phyloP scores from a whole-genome alignment of 1,140 invertebrate species.

The Daktulosphaira vitifoliae region DNA sequence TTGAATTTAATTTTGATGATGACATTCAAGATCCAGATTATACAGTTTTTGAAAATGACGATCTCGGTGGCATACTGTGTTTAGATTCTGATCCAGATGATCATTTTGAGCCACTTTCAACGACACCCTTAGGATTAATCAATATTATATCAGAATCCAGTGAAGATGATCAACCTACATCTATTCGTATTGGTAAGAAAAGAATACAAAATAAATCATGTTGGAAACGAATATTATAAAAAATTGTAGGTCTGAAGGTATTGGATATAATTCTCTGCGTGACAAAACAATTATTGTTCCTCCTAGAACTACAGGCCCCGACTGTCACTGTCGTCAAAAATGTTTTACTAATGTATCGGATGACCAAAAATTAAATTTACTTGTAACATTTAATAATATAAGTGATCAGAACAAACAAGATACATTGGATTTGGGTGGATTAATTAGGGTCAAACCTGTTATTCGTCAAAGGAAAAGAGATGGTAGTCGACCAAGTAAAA shows the following conservation, averaged over 20 bases:
- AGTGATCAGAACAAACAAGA: background rate
- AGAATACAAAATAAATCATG: background rate
- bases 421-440: slow-evolving; percentile 2
- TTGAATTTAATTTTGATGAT: slow-evolving; percentile 5
- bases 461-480: background rate
- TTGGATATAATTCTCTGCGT: slow-evolving; percentile 5
- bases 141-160: background rate
- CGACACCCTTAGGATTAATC: background rate
- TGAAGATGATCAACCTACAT: background rate
- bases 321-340: background rate
- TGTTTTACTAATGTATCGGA: background rate
- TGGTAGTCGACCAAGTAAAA: background rate
- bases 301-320: background rate
- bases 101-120: background rate
- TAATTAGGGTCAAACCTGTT: background rate
- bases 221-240: no score
- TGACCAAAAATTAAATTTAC: background rate
- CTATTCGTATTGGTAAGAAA: background rate
- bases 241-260: background rate
- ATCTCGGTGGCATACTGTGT: background rate
- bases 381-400: background rate
- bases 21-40: background rate
- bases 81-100: slow-evolving; percentile 7
- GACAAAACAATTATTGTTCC: background rate
- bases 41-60: background rate